A percentile compares a stretch with the other conserved stretches of the same genome.
These are phyloP conservation scores for Aphodius sticticus DNA, from an alignment of 2,888 invertebrate species.

Conservation along the genomic window DNA sequence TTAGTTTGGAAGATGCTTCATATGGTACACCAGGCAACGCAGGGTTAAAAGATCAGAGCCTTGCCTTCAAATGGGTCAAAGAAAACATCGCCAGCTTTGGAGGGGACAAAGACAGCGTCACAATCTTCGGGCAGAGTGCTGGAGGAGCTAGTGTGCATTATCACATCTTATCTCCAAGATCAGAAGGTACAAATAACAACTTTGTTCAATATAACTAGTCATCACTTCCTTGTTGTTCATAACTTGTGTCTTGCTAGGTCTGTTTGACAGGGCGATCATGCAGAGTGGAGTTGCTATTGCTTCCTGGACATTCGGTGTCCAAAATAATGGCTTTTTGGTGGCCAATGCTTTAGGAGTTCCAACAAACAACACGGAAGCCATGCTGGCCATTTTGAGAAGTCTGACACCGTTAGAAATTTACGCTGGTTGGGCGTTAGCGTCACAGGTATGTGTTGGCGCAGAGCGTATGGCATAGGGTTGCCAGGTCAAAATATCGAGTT, in stretches of 20 bases:
- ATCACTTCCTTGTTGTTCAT: neutral
- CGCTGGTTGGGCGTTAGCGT: neutral
- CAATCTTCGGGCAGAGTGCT: conserved; percentile 30
- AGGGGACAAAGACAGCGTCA: conserved; percentile 28
- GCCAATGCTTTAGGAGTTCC: conserved; percentile 35
- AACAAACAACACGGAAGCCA: conserved; percentile 27
- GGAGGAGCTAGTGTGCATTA: conserved; percentile 28
- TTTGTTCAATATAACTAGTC: neutral
- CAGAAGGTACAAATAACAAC: conserved; percentile 9
- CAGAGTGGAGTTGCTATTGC: conserved; percentile 31
- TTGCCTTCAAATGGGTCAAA: conserved; percentile 31
- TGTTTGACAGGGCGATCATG: conserved; percentile 32
- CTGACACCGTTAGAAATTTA: conserved; percentile 18
- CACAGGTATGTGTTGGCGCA: neutral
- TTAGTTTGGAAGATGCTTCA: conserved; percentile 23
- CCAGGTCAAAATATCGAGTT: no score
- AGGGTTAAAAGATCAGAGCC: conserved; percentile 27
- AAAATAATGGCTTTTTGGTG: conserved; percentile 37
- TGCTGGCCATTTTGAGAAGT: conserved; percentile 35
- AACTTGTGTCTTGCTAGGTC: conserved; percentile 19
- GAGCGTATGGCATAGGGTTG: no score
- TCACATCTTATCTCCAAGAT: conserved; percentile 24
- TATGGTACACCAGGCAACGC: conserved; percentile 28
- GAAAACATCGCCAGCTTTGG: conserved; percentile 28
- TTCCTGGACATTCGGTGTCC: conserved; percentile 21